Base-by-base conservation (phyloP, 2,797 vertebrate genomes). In the Coilia nasus region DNA sequence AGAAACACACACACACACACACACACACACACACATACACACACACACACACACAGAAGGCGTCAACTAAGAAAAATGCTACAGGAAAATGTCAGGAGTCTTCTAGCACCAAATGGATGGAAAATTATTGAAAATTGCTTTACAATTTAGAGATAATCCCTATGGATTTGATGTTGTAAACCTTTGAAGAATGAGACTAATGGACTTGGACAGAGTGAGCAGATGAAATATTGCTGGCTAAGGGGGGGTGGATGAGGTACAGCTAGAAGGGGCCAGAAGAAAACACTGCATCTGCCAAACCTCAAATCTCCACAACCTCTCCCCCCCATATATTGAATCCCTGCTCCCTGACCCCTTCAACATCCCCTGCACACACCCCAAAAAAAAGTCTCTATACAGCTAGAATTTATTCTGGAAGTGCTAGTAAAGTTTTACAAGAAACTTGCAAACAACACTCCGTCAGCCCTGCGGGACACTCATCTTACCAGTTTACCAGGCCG, bases 381-480 rank as follows among this genome's bases (percentile, higher is more conserved):
- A 9, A 41, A 15, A 25, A 35, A 78, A 46, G 9, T 82, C 75
- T n/a, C 31, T 19, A 44, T 31, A n/a, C 35, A 41, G 71, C 71
- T 35, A 78, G 15, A 35, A 78, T 78, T 21, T 75, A 31, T 35
- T 15, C 67, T 67, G 23, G 64, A 71, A 31, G 64, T 71, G 64
- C 64, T 78, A 35, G 71, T 78, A 44, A 78, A 78, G 31, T 78
- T 78, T 78, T 78, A 78, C 71, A 78, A 35, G 35, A 31, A 78
- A 78, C 71, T 59, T 14, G 0, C 67, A 71, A 25, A 71, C 50
- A 41, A 41, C 35, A 41, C 71, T 2, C 71, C 15, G 19, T 21
- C 35, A 78, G 15, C 14, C 71, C 31, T 44, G 17, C 19, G 64
- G 64, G 62, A 64, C 23, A 64, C 62, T 64, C 62, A 41, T 41